phyloP scores from a whole-genome alignment of 2,797 vertebrate species.

The Triplophysa yarkandensis region DNA sequence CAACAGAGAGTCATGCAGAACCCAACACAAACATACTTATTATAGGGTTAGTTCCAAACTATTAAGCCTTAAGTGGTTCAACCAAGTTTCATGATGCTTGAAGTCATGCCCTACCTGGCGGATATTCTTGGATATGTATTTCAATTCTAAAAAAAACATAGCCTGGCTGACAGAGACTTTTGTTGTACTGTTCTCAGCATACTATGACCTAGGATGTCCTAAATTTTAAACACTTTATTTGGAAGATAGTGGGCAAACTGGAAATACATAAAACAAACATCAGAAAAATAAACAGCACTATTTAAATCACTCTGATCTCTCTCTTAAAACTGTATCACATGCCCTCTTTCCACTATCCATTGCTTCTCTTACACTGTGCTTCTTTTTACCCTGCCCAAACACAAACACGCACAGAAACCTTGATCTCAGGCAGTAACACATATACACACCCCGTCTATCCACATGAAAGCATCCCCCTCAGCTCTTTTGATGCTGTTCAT shows the following conservation, averaged over 20 bases:
- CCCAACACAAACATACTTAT: too few relatives aligned
- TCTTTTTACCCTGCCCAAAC: slow-evolving; percentile 15
- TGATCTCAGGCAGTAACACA: slow-evolving; percentile 32
- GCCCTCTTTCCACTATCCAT: slow-evolving; percentile 5
- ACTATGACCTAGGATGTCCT: background rate
- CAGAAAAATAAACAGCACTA: background rate
- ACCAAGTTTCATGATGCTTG: background rate
- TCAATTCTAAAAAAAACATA: background rate
- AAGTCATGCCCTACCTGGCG: background rate
- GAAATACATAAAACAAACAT: too few relatives aligned
- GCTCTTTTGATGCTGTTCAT: slow-evolving; percentile 51
- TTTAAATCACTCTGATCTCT: background rate
- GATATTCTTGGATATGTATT: background rate
- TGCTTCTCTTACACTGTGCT: slow-evolving; percentile 13
- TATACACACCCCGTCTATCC: slow-evolving; percentile 43
- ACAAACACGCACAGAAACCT: slow-evolving; percentile 18
- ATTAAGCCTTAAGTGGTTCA: background rate
- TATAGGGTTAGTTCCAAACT: too few relatives aligned
- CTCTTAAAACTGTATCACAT: background rate
- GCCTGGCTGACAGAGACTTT: background rate
- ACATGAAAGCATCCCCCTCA: slow-evolving; percentile 53
- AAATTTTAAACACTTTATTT: background rate
- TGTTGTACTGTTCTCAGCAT: background rate
- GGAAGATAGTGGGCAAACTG: background rate
- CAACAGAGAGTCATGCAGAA: too few relatives aligned